A percentile compares a stretch with the other conserved stretches of the same genome.
Conservation (phyloP, 2,797 vertebrate genomes). For the Arrhamphus sclerolepis region DNA sequence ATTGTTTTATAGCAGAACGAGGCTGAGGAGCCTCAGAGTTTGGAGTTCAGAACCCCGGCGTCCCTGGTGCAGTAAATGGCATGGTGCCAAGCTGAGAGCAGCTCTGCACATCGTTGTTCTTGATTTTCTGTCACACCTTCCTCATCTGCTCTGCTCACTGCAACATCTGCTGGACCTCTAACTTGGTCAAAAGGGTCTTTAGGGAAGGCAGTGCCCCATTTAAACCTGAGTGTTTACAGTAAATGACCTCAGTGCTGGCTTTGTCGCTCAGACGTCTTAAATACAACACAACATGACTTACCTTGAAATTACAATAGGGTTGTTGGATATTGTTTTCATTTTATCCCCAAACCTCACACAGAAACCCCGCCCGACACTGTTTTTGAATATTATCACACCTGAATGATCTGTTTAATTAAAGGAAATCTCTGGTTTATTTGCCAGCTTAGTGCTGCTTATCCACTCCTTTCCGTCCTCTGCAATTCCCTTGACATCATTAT, state of each 20-base stretch:
- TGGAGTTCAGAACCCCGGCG: conserved; percentile 58
- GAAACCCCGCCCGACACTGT: too few relatives aligned
- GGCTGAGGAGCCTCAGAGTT: conserved; percentile 44
- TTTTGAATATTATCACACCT: too few relatives aligned
- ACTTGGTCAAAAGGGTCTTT: conserved; percentile 34
- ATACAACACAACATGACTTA: conserved; percentile 3
- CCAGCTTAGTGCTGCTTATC: too few relatives aligned
- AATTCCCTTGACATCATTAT: too few relatives aligned
- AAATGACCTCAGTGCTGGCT: conserved; percentile 32
- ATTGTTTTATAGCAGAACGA: conserved; percentile 53
- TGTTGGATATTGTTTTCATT: neutral
- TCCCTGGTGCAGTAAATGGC: conserved; percentile 63
- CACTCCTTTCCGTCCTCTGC: too few relatives aligned
- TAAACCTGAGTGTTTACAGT: conserved; percentile 28
- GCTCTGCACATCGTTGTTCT: conserved; percentile 38
- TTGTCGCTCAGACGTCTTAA: neutral
- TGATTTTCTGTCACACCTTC: conserved; percentile 64
- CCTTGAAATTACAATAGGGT: neutral
- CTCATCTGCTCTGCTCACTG: conserved; percentile 36
- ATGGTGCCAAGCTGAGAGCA: conserved; percentile 36
- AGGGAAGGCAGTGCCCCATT: conserved; percentile 40
- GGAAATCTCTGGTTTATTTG: too few relatives aligned
- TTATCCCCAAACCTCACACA: too few relatives aligned
- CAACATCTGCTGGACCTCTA: conserved; percentile 54
- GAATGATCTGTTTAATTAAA: too few relatives aligned